These are phyloP conservation scores for Berghia stephanieae DNA, from an alignment of 1,140 invertebrate genomes.

Conservation along the genomic window DNA sequence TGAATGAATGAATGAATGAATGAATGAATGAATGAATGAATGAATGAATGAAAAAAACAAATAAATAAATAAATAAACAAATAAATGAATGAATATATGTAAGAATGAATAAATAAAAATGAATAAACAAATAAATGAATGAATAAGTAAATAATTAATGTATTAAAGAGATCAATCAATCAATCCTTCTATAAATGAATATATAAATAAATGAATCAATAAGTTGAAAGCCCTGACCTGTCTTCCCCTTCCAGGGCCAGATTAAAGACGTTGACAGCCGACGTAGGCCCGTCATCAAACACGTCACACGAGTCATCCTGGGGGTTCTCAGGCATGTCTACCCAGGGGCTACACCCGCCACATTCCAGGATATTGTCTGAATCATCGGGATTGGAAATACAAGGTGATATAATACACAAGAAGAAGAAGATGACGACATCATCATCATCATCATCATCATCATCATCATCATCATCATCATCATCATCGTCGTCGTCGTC, in stretches of 20 bases:
- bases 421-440: too few species aligned
- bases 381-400: too few species aligned
- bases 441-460: too few species aligned
- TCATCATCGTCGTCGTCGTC: too few species aligned
- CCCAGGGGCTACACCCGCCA: conserved; percentile 13
- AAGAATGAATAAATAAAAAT: not conserved
- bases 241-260: conserved; percentile 27
- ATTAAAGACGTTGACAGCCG: conserved; percentile 28
- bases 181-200: not conserved
- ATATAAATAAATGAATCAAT: not conserved
- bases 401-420: too few species aligned
- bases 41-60: too few species aligned
- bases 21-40: too few species aligned
- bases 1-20: too few species aligned
- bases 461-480: too few species aligned
- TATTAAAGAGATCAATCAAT: too few species aligned
- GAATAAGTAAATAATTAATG: not conserved
- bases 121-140: not conserved
- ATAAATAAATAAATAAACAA: not conserved
- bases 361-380: conserved; percentile 1
- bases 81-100: not conserved
- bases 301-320: conserved; percentile 24
- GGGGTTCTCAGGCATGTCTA: conserved; percentile 23
- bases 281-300: conserved; percentile 28
- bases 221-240: not conserved